These are phyloP conservation scores for Limanda limanda DNA, from an alignment of 2,113 vertebrate genomes.

Conservation along the genomic window DNA sequence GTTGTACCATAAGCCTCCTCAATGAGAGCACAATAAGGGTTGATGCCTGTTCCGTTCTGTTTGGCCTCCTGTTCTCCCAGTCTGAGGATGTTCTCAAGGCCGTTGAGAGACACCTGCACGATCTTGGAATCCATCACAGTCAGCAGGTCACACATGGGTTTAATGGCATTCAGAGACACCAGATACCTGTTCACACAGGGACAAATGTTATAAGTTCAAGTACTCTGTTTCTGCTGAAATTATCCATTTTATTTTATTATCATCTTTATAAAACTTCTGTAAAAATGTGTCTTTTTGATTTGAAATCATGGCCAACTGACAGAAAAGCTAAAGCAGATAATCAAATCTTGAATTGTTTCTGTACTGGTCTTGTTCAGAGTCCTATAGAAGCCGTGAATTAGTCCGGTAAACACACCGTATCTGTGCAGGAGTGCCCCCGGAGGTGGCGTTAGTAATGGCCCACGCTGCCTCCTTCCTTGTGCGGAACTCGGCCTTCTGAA, in stretches of 20 bases:
- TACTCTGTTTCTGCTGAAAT: not conserved
- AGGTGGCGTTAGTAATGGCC: conserved; percentile 98
- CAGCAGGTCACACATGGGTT: conserved; percentile 95
- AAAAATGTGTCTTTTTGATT: not conserved
- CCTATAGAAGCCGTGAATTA: too few species aligned
- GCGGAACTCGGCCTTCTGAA: conserved; percentile 95
- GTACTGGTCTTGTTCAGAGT: not conserved
- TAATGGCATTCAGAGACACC: conserved; percentile 91
- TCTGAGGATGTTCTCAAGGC: conserved; percentile 95
- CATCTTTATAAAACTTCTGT: too few species aligned
- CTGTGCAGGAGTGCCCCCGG: conserved; percentile 91
- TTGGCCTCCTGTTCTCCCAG: conserved; percentile 96
- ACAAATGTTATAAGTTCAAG: not conserved
- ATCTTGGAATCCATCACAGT: conserved; percentile 99
- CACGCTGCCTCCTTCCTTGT: conserved; percentile 98
- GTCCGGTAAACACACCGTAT: conserved; percentile 37
- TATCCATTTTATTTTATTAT: not conserved
- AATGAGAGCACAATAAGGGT: conserved; percentile 96
- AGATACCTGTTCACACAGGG: conserved; percentile 84
- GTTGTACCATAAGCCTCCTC: conserved; percentile 94
- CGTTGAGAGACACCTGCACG: conserved; percentile 96
- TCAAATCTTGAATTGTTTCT: not conserved
- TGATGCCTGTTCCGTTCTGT: conserved; percentile 92
- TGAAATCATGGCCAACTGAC: not conserved
- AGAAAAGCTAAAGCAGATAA: not conserved